A percentile compares a stretch with the other conserved stretches of the same genome.
Evolutionary conservation across 2,113 vertebrate species (phyloP).

Genomic region (Oreocharis arfaki): DNA sequence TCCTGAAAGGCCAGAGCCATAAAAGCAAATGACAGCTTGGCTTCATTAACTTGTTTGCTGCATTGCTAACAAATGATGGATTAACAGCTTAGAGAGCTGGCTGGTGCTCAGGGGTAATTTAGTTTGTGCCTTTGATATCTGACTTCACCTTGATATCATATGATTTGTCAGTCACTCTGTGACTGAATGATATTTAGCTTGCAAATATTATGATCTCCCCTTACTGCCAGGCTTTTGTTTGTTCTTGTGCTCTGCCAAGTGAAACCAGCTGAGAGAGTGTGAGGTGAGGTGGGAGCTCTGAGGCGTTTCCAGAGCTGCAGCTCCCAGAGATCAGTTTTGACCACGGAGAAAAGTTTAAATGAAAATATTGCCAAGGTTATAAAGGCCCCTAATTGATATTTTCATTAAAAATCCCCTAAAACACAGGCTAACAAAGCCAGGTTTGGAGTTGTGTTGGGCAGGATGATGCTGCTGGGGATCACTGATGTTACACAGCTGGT

Average conservation of each 20-base stretch:
- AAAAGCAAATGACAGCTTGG: background rate
- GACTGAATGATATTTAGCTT: background rate
- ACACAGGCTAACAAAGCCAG: too few species aligned
- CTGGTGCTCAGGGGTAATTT: background rate
- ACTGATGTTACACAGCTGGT: background rate
- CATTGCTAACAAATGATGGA: background rate
- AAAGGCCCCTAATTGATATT: background rate
- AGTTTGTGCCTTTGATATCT: background rate
- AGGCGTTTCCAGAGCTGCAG: background rate
- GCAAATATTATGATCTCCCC: background rate
- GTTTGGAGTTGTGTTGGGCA: background rate
- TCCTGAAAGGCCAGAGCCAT: background rate
- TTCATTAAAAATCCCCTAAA: background rate
- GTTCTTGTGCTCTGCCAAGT: background rate
- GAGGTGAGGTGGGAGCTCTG: background rate
- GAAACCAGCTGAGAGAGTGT: background rate
- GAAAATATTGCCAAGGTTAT: background rate
- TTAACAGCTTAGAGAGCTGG: background rate
- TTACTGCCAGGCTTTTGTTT: conserved; percentile 18
- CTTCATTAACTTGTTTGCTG: background rate
- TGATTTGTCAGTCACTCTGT: background rate
- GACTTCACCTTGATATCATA: background rate
- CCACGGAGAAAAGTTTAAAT: background rate
- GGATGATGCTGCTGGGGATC: background rate
- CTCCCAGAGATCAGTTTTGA: background rate